A percentile compares a stretch with the other conserved stretches of the same genome.
These are phyloP conservation scores for Cheilosia variabilis DNA, from an alignment of 2,888 invertebrate genomes.

Conservation along the genomic window DNA sequence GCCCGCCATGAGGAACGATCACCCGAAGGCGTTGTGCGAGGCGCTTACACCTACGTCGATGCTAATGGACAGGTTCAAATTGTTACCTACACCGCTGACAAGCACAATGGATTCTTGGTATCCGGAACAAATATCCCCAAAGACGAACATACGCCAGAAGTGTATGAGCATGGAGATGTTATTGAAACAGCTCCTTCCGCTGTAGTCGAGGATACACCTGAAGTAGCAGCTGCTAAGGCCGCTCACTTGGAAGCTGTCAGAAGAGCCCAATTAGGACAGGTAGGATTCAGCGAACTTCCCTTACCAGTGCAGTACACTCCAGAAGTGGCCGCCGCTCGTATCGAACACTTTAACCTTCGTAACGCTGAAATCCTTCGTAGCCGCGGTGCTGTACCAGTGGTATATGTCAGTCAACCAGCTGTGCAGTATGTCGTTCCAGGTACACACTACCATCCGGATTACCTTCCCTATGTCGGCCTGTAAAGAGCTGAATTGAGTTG, in stretches of 20 bases:
- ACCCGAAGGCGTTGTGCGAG: conserved; percentile 78
- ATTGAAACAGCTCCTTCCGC: conserved; percentile 23
- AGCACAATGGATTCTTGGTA: conserved; percentile 79
- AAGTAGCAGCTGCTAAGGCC: conserved; percentile 61
- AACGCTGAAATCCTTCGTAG: conserved; percentile 14
- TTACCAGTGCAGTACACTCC: conserved; percentile 55
- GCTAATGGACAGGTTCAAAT: conserved; percentile 78
- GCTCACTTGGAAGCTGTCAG: conserved; percentile 55
- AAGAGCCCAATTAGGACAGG: not conserved
- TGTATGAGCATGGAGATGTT: conserved; percentile 4
- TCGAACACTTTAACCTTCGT: conserved; percentile 51
- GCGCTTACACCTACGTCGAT: conserved; percentile 81
- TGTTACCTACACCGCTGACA: conserved; percentile 78
- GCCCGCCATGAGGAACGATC: conserved; percentile 59
- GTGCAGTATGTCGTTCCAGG: conserved; percentile 8
- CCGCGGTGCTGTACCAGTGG: not conserved
- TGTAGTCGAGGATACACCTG: conserved; percentile 45
- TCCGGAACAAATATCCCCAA: conserved; percentile 77
- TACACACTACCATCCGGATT: conserved; percentile 45
- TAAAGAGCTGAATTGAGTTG: conserved; percentile 11
- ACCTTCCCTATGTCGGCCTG: conserved; percentile 48
- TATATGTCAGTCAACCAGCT: conserved; percentile 19
- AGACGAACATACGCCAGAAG: conserved; percentile 4
- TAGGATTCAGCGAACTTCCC: not conserved
- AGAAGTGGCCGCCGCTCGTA: conserved; percentile 66